Conservation (phyloP, 1,140 invertebrate genomes). For the Drosophila triauraria region DNA sequence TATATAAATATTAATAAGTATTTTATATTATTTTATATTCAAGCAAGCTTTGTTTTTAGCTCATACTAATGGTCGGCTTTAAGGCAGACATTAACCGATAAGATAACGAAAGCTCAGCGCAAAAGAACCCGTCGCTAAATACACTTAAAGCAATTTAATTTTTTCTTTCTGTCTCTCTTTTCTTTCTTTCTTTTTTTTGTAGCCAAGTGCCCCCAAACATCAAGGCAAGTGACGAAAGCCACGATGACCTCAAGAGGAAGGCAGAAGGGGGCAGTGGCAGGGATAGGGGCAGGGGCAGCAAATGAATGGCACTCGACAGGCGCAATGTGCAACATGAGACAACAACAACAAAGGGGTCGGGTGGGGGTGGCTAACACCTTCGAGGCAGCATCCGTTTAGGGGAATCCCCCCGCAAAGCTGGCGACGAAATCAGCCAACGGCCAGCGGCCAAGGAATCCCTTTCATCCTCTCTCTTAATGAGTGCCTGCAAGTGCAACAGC, state of each 20-base stretch:
- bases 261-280: not conserved
- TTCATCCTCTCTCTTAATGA: conserved; percentile 35
- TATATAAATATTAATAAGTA: not conserved
- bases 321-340: conserved; percentile 73
- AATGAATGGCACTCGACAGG: conserved; percentile 77
- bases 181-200: conserved; percentile 13
- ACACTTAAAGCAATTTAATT: conserved; percentile 63
- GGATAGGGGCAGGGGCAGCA: conserved; percentile 7
- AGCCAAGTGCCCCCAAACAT: conserved; percentile 70
- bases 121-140: conserved; percentile 27
- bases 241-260: conserved; percentile 62
- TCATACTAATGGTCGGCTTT: not conserved
- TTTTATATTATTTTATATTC: not conserved
- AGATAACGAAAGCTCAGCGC: conserved; percentile 28
- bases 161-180: not conserved
- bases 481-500: conserved; percentile 18
- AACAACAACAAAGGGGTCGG: conserved; percentile 30
- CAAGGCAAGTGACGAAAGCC: conserved; percentile 74
- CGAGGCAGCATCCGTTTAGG: conserved; percentile 24
- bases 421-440: conserved; percentile 36
- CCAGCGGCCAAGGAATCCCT: conserved; percentile 43
- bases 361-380: conserved; percentile 45
- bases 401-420: conserved; percentile 3
- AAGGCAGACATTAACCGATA: conserved; percentile 13
- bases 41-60: no score